Evolutionary conservation across 2,797 vertebrate species (phyloP).

Genomic region (Lutjanus argentimaculatus): DNA sequence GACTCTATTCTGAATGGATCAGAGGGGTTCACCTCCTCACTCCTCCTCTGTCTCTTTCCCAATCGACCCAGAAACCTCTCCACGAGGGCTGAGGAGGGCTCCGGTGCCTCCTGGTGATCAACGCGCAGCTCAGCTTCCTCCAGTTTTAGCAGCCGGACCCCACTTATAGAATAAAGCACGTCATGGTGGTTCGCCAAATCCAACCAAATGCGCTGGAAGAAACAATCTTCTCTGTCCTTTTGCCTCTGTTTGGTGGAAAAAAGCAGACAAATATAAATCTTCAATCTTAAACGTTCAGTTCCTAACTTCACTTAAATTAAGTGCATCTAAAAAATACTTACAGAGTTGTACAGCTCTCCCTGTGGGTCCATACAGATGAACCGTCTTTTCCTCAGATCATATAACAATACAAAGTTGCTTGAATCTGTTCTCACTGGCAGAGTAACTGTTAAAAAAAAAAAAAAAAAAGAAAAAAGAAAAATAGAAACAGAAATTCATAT

Average conservation of each 20-base stretch:
- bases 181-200: constrained; percentile 79
- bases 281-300: not conserved
- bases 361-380: constrained; percentile 89
- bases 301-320: not conserved
- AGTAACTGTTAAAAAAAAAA: constrained; percentile 80
- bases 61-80: constrained; percentile 61
- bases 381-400: constrained; percentile 86
- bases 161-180: constrained; percentile 83
- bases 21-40: constrained; percentile 81
- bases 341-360: constrained; percentile 87
- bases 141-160: constrained; percentile 82
- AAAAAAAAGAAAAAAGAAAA: constrained; percentile 24
- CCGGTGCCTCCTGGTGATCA: constrained; percentile 1
- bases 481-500: not conserved
- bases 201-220: constrained; percentile 80
- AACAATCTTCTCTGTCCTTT: constrained; percentile 81
- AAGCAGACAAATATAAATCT: constrained; percentile 63
- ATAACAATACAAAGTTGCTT: constrained; percentile 87
- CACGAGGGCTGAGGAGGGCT: constrained; percentile 62
- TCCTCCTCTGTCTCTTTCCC: constrained; percentile 85
- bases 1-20: constrained; percentile 82
- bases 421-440: constrained; percentile 83
- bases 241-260: constrained; percentile 80
- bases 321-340: constrained; percentile 82
- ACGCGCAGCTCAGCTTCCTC: constrained; percentile 70